Conservation (phyloP, 2,113 vertebrate species). For the Australoheros scitulus region DNA sequence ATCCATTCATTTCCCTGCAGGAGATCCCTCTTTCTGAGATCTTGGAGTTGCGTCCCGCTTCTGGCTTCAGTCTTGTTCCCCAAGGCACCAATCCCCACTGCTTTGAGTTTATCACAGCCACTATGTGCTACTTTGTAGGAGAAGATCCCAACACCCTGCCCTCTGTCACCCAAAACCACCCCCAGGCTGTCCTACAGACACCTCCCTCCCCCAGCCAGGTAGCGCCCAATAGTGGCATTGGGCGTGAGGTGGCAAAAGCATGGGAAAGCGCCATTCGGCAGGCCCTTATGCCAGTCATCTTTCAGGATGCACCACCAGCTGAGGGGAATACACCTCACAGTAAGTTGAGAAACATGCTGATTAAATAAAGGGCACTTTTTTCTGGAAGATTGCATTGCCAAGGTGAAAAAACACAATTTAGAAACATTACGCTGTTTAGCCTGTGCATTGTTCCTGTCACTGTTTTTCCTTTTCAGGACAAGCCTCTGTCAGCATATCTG, state of each 20-base stretch:
- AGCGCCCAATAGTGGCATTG: constrained; percentile 81
- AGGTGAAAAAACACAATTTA: neutral
- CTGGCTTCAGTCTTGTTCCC: constrained; percentile 83
- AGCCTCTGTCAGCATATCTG: constrained; percentile 89
- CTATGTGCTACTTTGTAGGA: constrained; percentile 87
- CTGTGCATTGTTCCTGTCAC: neutral
- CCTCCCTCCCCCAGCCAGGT: constrained; percentile 74
- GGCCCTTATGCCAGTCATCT: constrained; percentile 89
- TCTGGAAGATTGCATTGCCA: neutral
- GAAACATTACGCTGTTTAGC: neutral
- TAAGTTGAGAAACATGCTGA: constrained; percentile 56
- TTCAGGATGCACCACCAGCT: constrained; percentile 83
- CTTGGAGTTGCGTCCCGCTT: constrained; percentile 80
- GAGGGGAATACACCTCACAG: constrained; percentile 82
- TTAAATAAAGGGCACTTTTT: neutral
- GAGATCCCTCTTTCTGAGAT: constrained; percentile 91
- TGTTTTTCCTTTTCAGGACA: constrained; percentile 79
- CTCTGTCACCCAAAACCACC: constrained; percentile 22
- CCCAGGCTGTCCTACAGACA: constrained; percentile 45
- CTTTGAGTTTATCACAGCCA: constrained; percentile 88
- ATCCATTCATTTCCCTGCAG: constrained; percentile 55
- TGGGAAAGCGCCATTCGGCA: constrained; percentile 89
- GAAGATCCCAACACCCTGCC: constrained; percentile 80
- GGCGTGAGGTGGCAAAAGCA: constrained; percentile 82
- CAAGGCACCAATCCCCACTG: constrained; percentile 86